Evolutionary conservation across 2,113 vertebrate species (phyloP).

Genomic region (Odontophorus gujanensis): DNA sequence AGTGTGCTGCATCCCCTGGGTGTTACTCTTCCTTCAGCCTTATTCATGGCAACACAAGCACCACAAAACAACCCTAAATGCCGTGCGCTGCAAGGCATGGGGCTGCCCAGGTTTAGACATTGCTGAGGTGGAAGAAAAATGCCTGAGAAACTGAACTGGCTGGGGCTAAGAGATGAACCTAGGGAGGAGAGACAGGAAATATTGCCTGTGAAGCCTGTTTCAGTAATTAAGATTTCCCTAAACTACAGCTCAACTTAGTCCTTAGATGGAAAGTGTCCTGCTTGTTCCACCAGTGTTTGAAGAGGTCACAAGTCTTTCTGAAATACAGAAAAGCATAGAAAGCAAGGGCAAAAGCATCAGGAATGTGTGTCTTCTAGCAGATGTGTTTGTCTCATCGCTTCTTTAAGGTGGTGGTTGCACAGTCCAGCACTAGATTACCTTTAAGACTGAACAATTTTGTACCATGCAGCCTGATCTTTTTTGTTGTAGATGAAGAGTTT

Average conservation of each 20-base stretch:
- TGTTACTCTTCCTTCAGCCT: neutral
- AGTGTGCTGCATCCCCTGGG: rapidly evolving
- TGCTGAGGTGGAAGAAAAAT: neutral
- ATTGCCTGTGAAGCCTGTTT: neutral
- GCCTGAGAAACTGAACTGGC: neutral
- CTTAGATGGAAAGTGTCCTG: rapidly evolving
- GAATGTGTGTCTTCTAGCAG: neutral
- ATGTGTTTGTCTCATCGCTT: neutral
- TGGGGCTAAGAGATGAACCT: neutral
- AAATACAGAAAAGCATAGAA: neutral
- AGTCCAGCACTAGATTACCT: neutral
- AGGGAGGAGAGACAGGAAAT: neutral
- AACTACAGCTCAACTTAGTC: neutral
- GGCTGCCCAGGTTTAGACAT: neutral
- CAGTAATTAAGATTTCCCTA: neutral
- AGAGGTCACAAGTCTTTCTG: neutral
- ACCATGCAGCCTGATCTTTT: neutral
- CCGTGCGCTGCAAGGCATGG: neutral
- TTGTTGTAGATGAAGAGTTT: neutral
- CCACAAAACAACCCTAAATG: neutral
- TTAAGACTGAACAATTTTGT: neutral
- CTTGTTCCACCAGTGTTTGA: neutral
- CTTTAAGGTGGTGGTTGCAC: neutral
- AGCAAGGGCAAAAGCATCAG: neutral
- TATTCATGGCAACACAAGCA: rapidly evolving